phyloP scores from a whole-genome alignment of 1,140 invertebrate genomes.

The Choristoneura fumiferana region DNA sequence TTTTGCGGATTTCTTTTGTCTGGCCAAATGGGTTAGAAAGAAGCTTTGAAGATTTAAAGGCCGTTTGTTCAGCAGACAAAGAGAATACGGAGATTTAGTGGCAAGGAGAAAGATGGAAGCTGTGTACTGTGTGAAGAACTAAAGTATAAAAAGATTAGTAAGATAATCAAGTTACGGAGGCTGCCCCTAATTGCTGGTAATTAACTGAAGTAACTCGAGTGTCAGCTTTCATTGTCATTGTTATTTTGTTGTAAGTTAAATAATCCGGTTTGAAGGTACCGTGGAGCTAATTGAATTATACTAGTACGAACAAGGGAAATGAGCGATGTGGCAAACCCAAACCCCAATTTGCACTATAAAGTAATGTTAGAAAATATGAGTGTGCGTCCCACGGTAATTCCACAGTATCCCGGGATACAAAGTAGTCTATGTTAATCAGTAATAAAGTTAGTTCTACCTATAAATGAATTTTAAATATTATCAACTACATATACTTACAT shows the following conservation, averaged over 20 bases:
- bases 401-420: no score
- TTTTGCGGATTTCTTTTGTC: constrained; percentile 31
- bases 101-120: constrained; percentile 8
- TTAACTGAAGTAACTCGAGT: constrained; percentile 9
- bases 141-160: constrained; percentile 12
- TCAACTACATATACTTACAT: no score
- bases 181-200: constrained; percentile 3
- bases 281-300: background rate
- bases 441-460: no score
- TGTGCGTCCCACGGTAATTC: no score
- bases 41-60: constrained; percentile 50
- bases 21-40: constrained; percentile 39
- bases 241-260: constrained; percentile 4
- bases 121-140: constrained; percentile 5
- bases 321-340: no score
- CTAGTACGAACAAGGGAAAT: no score
- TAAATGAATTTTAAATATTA: no score
- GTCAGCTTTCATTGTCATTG: constrained; percentile 11
- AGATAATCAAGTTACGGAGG: constrained; percentile 11
- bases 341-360: no score
- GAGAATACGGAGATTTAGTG: constrained; percentile 42
- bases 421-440: no score
- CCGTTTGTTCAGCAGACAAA: constrained; percentile 47
- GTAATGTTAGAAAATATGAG: no score
- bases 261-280: background rate